These are phyloP conservation scores for Lagorchestes hirsutus DNA, from an alignment of 2,797 vertebrate species.

Conservation along the genomic window DNA sequence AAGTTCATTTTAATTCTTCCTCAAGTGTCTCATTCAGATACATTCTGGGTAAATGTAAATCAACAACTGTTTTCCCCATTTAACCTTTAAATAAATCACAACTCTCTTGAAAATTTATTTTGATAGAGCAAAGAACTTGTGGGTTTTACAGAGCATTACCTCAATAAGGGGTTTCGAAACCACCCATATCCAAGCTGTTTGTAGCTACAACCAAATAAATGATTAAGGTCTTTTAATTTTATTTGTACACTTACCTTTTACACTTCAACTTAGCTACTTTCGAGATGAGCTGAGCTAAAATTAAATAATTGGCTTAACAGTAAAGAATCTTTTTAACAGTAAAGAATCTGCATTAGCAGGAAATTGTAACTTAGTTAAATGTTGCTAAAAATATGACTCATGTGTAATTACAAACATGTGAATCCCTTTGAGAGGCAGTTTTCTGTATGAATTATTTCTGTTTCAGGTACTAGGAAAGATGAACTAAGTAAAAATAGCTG, in stretches of 20 bases:
- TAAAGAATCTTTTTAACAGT: constrained; percentile 20
- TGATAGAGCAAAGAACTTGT: neutral
- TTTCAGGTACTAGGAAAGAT: constrained; percentile 53
- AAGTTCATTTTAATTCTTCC: constrained; percentile 18
- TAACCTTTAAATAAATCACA: constrained; percentile 1
- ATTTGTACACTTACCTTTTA: neutral
- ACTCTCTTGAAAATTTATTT: neutral
- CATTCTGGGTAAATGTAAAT: constrained; percentile 24
- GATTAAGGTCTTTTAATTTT: neutral
- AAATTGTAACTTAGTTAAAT: constrained; percentile 13
- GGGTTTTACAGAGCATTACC: neutral
- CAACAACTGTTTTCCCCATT: neutral
- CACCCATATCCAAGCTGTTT: neutral
- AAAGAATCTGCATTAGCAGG: constrained; percentile 26
- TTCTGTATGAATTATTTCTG: constrained; percentile 39
- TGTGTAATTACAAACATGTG: constrained; percentile 27
- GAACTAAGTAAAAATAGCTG: constrained; percentile 13
- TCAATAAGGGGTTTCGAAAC: neutral
- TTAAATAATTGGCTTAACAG: constrained; percentile 26
- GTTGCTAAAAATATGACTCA: neutral
- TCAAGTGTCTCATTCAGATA: constrained; percentile 15
- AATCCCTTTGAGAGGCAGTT: constrained; percentile 31
- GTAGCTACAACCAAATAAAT: neutral
- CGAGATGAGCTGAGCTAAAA: constrained; percentile 21
- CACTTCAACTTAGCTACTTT: neutral